Percentiles rank a stretch among this genome's conserved stretches.
Evolutionary conservation across 2,113 vertebrate species (phyloP).

Genomic region (Gavia stellata): DNA sequence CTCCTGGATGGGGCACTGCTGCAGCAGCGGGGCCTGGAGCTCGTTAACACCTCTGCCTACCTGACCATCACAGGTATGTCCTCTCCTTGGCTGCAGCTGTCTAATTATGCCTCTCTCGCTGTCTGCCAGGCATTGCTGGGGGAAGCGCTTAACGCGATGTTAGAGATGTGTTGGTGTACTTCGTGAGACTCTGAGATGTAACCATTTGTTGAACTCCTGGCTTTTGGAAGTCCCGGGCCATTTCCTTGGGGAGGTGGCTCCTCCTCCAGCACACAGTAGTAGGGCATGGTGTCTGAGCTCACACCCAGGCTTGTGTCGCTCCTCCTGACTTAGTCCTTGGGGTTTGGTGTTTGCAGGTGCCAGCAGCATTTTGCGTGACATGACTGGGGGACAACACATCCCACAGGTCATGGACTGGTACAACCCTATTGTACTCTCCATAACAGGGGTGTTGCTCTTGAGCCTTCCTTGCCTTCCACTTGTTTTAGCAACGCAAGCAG

Average conservation of each 20-base stretch:
- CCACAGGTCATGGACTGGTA: neutral
- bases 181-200: neutral
- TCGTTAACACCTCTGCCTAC: slow-evolving; percentile 92
- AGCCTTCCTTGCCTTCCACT: neutral
- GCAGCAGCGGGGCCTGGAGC: slow-evolving; percentile 88
- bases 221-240: neutral
- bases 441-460: neutral
- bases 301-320: neutral
- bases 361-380: neutral
- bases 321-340: neutral
- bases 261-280: neutral
- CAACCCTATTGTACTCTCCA: neutral
- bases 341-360: neutral
- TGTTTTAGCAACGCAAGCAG: neutral
- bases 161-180: neutral
- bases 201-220: neutral
- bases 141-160: neutral
- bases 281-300: neutral
- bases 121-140: neutral
- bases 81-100: neutral
- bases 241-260: neutral
- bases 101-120: neutral
- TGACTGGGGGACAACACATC: neutral
- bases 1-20: slow-evolving; percentile 84
- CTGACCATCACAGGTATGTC: slow-evolving; percentile 87